Evolutionary conservation across 2,113 vertebrate genomes (phyloP), one percentile per base, ranked within the genome.

Genomic region (Triplophysa siluroides): DNA sequence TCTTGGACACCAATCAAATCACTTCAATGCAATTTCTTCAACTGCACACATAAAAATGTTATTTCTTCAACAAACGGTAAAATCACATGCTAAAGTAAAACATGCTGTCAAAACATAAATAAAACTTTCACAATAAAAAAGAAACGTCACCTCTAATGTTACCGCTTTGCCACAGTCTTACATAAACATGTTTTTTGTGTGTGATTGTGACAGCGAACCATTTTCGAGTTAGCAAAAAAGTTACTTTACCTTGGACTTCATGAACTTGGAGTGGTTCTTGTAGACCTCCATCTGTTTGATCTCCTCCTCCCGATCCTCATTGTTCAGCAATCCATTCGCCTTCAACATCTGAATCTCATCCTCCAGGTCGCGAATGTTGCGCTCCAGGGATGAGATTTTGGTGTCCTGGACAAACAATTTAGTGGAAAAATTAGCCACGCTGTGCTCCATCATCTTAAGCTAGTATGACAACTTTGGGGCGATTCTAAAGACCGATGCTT

Each of bases 221-320:
- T 19, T 8, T 29, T n/a, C n/a, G 10, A 8, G 24, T 26, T 65
- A 12, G 9, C 16, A 5, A 21, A 26, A 43, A 21, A 58, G 60
- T n/a, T 21, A 16, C 64, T 45, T 63, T 94, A 99, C 98, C 96
- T 99, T 99, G 78, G 94, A 94, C 93, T 99, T 99, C 98, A 99
- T 99, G 89, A 99, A 99, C 94, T 99, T 99, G 76, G 98, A 98
- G 91, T 99, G 98, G 92, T 96, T 99, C 93, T 98, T 99, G 94
- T 99, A 99, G 92, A 98, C 96, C 92, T 99, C 98, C 92, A 99
- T 98, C 92, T 99, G 98, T 88, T 99, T 99, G 86, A 99, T 97
- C 92, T 99, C 98, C 89, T 99, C 98, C 88, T 99, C 97, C 8
- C 98, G 90, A 89, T 99, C 98, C 82, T 99, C 98, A 8, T 95